Evolutionary conservation across 2,888 invertebrate genomes (phyloP).

Genomic region (Troglohyphantes excavatus): DNA sequence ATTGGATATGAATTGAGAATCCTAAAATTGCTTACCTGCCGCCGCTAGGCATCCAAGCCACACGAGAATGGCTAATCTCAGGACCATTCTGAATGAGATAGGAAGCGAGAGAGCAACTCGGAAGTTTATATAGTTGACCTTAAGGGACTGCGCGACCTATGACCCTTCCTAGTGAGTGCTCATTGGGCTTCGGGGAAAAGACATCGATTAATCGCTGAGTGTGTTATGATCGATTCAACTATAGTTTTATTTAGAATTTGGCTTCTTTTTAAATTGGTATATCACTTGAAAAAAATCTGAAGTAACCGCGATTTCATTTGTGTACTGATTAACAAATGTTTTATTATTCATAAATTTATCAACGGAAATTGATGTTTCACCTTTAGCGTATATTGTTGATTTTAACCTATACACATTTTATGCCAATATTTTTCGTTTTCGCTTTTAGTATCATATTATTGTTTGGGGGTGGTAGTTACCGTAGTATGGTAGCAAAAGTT

Average conservation of each 20-base stretch:
- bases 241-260: conserved; percentile 1
- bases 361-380: no score
- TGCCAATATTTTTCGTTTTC: neutral
- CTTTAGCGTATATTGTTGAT: neutral
- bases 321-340: no score
- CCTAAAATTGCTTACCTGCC: conserved; percentile 76
- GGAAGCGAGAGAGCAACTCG: neutral
- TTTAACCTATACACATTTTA: neutral
- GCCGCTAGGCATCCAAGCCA: conserved; percentile 53
- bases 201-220: conserved; percentile 44
- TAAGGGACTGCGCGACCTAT: conserved; percentile 47
- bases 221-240: conserved; percentile 34
- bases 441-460: no score
- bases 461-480: no score
- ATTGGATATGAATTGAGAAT: no score
- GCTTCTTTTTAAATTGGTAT: conserved; percentile 16
- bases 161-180: conserved; percentile 33
- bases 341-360: no score
- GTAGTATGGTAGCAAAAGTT: no score
- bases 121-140: conserved; percentile 71
- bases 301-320: no score
- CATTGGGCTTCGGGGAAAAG: conserved; percentile 52
- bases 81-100: conserved; percentile 69
- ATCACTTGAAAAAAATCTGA: conserved; percentile 11
- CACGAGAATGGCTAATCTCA: conserved; percentile 52